Conservation (phyloP, 2,797 vertebrate genomes). For the Chiroxiphia lanceolata region DNA sequence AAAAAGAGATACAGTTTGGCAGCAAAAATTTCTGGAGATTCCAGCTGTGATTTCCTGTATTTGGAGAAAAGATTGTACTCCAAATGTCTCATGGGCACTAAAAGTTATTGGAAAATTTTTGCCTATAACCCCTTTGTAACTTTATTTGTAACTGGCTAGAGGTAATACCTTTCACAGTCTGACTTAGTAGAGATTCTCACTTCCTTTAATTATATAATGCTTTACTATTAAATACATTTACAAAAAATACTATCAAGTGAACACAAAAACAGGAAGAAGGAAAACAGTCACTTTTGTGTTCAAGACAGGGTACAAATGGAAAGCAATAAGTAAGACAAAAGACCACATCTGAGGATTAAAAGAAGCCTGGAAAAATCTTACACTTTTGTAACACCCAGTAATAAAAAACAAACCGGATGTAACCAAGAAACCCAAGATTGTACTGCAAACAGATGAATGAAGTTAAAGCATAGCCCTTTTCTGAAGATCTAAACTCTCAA, state of each 20-base stretch:
- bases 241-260: background rate
- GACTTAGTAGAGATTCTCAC: background rate
- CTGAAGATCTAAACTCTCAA: background rate
- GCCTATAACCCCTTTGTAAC: background rate
- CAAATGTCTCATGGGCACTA: background rate
- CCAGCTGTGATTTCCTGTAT: background rate
- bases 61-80: background rate
- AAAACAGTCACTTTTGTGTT: background rate
- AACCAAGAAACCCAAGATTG: background rate
- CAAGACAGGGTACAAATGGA: background rate
- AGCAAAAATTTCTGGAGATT: background rate
- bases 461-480: background rate
- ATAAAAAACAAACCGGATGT: background rate
- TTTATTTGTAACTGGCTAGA: background rate
- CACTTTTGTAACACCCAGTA: background rate
- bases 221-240: background rate
- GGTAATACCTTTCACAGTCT: background rate
- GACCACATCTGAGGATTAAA: background rate
- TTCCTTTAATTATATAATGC: background rate
- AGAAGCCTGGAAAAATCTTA: slow-evolving; percentile 1
- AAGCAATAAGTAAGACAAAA: background rate
- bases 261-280: background rate
- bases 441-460: background rate
- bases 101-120: background rate
- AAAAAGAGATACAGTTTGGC: background rate